A percentile compares a stretch with the other conserved stretches of the same genome.
phyloP scores from a whole-genome alignment of 1,140 invertebrate genomes.

The Eupeodes corollae region DNA sequence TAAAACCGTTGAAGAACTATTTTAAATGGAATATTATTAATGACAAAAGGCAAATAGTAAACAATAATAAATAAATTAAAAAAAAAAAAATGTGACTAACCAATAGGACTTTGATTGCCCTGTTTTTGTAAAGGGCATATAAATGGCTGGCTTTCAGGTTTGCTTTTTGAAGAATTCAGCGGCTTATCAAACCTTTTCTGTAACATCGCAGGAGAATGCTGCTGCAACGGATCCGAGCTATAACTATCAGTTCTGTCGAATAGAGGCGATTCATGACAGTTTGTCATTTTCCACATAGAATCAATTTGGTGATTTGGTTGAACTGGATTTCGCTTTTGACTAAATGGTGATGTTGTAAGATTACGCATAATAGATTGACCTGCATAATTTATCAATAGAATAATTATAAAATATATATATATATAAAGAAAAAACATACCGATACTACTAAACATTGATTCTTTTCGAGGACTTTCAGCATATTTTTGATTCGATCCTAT shows the following conservation, averaged over 20 bases:
- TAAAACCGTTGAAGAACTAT: conserved; percentile 39
- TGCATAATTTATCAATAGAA: conserved; percentile 3
- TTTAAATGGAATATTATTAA: conserved; percentile 6
- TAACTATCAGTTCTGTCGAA: conserved; percentile 9
- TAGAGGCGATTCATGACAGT: conserved; percentile 6
- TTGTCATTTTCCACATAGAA: conserved; percentile 10
- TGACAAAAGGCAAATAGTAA: background rate
- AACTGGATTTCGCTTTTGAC: conserved; percentile 28
- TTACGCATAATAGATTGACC: conserved; percentile 33
- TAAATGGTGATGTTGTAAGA: conserved; percentile 33
- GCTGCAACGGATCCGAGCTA: conserved; percentile 4
- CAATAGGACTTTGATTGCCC: conserved; percentile 36
- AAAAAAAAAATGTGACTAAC: conserved; percentile 8
- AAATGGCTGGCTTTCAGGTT: too few relatives aligned
- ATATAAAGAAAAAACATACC: conserved; percentile 10
- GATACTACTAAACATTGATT: conserved; percentile 30
- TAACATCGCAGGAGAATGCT: conserved; percentile 15
- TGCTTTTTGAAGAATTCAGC: conserved; percentile 4
- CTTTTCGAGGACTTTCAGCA: conserved; percentile 33
- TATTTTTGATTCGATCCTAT: conserved; percentile 15
- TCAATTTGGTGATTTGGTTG: conserved; percentile 9
- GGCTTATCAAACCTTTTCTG: conserved; percentile 11
- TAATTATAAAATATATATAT: too few relatives aligned
- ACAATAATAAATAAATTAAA: background rate
- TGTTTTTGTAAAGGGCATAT: background rate